phyloP scores from a whole-genome alignment of 2,888 invertebrate species.

The Ormia ochracea region DNA sequence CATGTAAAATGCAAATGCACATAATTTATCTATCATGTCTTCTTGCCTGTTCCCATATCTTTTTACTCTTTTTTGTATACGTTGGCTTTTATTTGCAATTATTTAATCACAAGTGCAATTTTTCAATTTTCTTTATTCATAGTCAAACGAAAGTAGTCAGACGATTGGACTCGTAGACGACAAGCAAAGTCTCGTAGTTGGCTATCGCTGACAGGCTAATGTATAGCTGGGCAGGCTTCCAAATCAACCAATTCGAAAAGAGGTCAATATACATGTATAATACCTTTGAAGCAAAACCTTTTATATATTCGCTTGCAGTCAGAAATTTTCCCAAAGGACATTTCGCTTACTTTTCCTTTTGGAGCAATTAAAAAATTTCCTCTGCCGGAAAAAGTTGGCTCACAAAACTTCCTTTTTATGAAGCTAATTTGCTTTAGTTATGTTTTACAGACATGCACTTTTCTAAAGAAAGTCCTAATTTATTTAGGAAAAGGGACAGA shows the following conservation, averaged over 20 bases:
- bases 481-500: too few species aligned
- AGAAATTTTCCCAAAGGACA: neutral
- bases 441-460: too few species aligned
- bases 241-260: neutral
- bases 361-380: too few species aligned
- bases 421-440: too few species aligned
- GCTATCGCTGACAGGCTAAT: neutral
- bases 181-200: neutral
- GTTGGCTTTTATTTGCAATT: conserved; percentile 39
- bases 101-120: conserved; percentile 59
- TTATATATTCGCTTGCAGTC: neutral
- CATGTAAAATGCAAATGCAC: conserved; percentile 15
- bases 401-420: too few species aligned
- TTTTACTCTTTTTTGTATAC: conserved; percentile 34
- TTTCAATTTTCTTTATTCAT: conserved; percentile 52
- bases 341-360: neutral
- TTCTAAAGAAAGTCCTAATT: too few species aligned
- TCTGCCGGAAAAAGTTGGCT: too few species aligned
- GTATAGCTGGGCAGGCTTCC: neutral
- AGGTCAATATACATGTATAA: too few species aligned
- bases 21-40: conserved; percentile 14
- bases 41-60: conserved; percentile 16
- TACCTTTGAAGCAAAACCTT: too few species aligned
- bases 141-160: conserved; percentile 17
- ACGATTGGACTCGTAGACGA: neutral